Evolutionary conservation across 1,140 invertebrate species (phyloP), one percentile per base, ranked within the genome.

Genomic region (Catajapyx aquilonaris): DNA sequence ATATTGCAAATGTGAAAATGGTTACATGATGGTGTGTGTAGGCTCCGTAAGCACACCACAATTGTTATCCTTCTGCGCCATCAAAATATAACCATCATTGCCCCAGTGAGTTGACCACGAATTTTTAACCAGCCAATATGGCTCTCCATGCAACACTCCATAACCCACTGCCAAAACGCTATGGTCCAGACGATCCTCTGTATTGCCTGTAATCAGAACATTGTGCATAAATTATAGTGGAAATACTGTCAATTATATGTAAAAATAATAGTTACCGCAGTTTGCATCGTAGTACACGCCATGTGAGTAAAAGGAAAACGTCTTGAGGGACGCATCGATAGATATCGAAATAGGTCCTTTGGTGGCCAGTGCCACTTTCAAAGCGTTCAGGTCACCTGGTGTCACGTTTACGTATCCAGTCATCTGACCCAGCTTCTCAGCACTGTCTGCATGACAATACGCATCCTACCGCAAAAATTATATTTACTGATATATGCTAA

Each of bases 321-420:
- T 73, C 54, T 71, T 77, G 22, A 77, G 81, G 1, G 81, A 76
- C 13, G 90, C 90, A 61, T 95, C 88, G 51, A 96, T 95, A 2
- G 74, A 75, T 9, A 96, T 76, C 2, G 87, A 93, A 20, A 95
- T 68, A 0, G 90, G 90, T 0, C 90, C 90, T 52, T 93, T 67
- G 42, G 85, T 81, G 37, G 76, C 71, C 19, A 96, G 62, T 3
- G 90, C 87, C 48, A 85, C 54, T 59, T 76, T 80, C 16, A 96
- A 59, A 19, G 85, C 85, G 46, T 78, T 64, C 30, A 69, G 59
- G 54, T 81, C 68, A 38, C 68, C 66, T 4, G 72, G 50, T 10
- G 86, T 86, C 1, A 95, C 81, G 54, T 91, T 94, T 3, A 91
- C 83, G 53, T 73, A 96, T 20, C 80, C 76, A 17, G 69, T 75